These are phyloP conservation scores for Cheilosia soror DNA, from an alignment of 2,888 invertebrate species.

Conservation along the genomic window DNA sequence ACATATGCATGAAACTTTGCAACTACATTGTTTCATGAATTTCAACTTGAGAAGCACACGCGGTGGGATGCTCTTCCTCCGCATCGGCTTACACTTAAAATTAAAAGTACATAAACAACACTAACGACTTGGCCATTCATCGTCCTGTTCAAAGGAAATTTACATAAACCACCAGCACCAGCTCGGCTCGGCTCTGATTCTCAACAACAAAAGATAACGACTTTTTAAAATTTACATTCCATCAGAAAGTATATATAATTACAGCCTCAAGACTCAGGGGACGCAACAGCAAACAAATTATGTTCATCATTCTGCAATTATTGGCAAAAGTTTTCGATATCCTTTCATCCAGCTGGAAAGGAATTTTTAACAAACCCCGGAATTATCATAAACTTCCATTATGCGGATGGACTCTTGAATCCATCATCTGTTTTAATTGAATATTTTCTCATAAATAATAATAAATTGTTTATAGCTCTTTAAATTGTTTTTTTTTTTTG, in stretches of 20 bases:
- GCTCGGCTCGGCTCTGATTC: background rate
- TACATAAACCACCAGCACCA: slow-evolving; percentile 21
- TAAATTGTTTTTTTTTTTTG: background rate
- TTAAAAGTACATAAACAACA: slow-evolving; percentile 18
- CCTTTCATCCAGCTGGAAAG: background rate
- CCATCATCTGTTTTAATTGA: slow-evolving; percentile 11
- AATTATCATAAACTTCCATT: background rate
- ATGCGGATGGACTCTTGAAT: background rate
- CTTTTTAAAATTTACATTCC: slow-evolving; percentile 33
- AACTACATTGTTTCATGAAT: no score
- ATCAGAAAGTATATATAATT: slow-evolving; percentile 19
- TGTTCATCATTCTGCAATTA: slow-evolving; percentile 28
- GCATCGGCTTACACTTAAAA: background rate
- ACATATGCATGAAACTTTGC: no score
- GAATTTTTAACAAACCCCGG: background rate
- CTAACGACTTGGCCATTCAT: background rate
- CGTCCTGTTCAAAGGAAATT: background rate
- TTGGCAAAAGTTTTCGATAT: slow-evolving; percentile 12
- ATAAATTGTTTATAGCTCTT: slow-evolving; percentile 8
- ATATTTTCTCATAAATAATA: slow-evolving; percentile 20
- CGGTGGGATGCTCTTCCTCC: background rate
- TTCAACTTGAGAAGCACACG: background rate
- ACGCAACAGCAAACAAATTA: slow-evolving; percentile 27
- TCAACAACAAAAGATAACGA: slow-evolving; percentile 9
- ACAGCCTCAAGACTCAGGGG: slow-evolving; percentile 13